phyloP scores from a whole-genome alignment of 2,113 vertebrate species.

The Callorhinus ursinus region DNA sequence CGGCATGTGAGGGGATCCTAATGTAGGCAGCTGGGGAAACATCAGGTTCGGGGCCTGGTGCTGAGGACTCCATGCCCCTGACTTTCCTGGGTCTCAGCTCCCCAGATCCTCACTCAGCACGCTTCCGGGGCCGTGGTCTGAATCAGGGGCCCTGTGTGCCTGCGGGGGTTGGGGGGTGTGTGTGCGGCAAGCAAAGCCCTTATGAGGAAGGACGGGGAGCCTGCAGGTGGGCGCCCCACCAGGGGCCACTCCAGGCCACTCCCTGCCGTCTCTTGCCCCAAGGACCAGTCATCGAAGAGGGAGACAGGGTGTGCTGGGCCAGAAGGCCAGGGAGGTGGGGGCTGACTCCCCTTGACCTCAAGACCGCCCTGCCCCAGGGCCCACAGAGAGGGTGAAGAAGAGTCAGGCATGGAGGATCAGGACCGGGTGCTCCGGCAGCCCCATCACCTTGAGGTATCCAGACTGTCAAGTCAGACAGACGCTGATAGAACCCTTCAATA shows the following conservation, averaged over 20 bases:
- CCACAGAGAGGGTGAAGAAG: too few species aligned
- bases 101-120: accelerated
- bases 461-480: neutral
- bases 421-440: neutral
- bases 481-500: neutral
- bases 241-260: neutral
- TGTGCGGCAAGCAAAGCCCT: neutral
- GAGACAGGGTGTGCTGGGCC: neutral
- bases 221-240: accelerated
- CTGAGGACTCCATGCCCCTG: accelerated
- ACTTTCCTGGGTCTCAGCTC: accelerated
- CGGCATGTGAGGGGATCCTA: accelerated
- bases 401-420: neutral
- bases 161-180: accelerated
- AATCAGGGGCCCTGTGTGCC: neutral
- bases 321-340: neutral
- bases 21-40: too few species aligned
- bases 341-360: accelerated
- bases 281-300: neutral
- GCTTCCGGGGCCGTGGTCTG: accelerated
- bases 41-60: accelerated
- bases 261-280: neutral
- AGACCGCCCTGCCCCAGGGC: accelerated
- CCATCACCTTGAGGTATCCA: neutral
- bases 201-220: accelerated